Base-by-base conservation (phyloP, 2,797 vertebrate species). In the Syngnathus acus region DNA sequence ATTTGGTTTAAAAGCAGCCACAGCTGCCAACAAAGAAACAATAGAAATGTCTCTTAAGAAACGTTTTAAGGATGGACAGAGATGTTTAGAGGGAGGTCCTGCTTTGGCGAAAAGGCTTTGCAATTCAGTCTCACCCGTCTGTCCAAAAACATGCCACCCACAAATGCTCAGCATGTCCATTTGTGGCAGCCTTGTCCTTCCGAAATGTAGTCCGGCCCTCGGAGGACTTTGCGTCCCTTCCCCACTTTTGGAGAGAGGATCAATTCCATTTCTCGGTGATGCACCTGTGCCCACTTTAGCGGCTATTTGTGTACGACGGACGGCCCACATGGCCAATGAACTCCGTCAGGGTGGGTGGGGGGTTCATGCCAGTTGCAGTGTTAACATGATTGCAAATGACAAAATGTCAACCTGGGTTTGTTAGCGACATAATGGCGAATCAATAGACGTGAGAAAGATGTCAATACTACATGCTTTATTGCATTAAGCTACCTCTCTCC, bases 331-430 rank as follows among this genome's bases (percentile, higher is more conserved):
- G 82, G 54, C 54, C 26, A 57, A 16, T 21, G 54, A 16, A 32
- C 76, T 51, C 80, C 81, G 83, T 83, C 42, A 43, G 42, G 10
- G 40, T 11, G 40, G 78, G 84, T 11, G 11, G 13, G 11, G 43
- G 78, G 80, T 88, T 83, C 76, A 82, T 85, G 85, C 78, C 69
- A 88, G 86, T 88, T 75, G 82, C 86, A 85, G 88, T 89, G 89
- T 91, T 91, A 91, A 90, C 86, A 90, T 90, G 90, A 91, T 92
- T 92, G 89, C 84, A 87, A 92, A 91, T 91, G 91, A 92, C 90
- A 92, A 92, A 92, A 92, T 92, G 89, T 92, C 91, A 91, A 90
- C 91, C 89, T 91, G 89, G 87, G 90, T 89, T 92, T 92, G 90
- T 92, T 92, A 91, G 90, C 85, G 89, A 88, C 88, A 88, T 92